These are phyloP conservation scores for Osmoderma eremita DNA, from an alignment of 2,888 invertebrate species.

Conservation along the genomic window DNA sequence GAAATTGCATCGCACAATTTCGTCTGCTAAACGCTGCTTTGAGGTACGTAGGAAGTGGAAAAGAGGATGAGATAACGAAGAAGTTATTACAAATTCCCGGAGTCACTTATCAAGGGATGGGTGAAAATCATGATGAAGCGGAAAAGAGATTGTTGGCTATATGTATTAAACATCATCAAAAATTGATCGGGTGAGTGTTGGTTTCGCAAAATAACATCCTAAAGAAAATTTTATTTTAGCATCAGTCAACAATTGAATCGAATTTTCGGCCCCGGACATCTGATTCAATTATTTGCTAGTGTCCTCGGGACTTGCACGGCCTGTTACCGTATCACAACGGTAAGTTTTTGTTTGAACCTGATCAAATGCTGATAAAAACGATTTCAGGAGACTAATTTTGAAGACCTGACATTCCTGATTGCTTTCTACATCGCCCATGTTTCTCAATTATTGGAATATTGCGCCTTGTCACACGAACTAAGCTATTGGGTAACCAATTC, in stretches of 20 bases:
- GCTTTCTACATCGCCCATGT: constrained; percentile 47
- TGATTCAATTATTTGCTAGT: constrained; percentile 46
- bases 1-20: constrained; percentile 46
- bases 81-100: constrained; percentile 35
- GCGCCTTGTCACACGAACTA: constrained; percentile 47
- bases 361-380: not conserved
- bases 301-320: constrained; percentile 46
- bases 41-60: constrained; percentile 36
- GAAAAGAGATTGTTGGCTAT: constrained; percentile 38
- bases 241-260: constrained; percentile 43
- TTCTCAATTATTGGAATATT: constrained; percentile 46
- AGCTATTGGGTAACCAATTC: constrained; percentile 40
- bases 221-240: constrained; percentile 28
- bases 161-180: constrained; percentile 46
- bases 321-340: constrained; percentile 43
- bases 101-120: not conserved
- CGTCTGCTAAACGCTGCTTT: constrained; percentile 41
- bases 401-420: constrained; percentile 29
- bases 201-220: no score
- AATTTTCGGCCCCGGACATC: constrained; percentile 45
- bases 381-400: not conserved
- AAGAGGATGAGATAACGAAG: constrained; percentile 36
- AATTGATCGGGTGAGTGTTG: constrained; percentile 42
- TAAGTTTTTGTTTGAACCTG: not conserved
- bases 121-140: constrained; percentile 1